Base-by-base conservation (phyloP, 1,140 invertebrate genomes). In the Cotesia typhae region DNA sequence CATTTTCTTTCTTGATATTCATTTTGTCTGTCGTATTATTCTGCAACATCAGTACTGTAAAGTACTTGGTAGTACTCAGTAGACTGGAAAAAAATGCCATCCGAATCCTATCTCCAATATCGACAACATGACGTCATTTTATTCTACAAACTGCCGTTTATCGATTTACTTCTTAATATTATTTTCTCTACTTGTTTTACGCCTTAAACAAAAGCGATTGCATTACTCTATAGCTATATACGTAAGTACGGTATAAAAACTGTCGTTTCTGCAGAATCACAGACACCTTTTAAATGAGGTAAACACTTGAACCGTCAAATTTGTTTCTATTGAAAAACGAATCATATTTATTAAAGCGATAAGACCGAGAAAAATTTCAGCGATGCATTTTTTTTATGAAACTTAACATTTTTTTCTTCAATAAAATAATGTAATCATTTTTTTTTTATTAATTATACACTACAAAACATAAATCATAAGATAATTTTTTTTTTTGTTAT, bases 81-180 rank as follows among this genome's bases (percentile, higher is more conserved):
- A 64, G 69, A 68, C 53, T 59, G 66, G 37, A 41, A 66, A 60
- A 67, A 60, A 61, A 20, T 17, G 55, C 41, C 35, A 35, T 52
- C 51, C 20, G 47, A 61, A 61, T 63, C 59, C 55, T 71, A 71
- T 71, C 41, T 35, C 35, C 63, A 65, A 69, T 68, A 65, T 69
- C 53, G 67, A 69, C 72, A 57, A 65, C 72, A 65, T 73, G 67
- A 73, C 47, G 65, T 37, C 51, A 53, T 73, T 28, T 28, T 28
- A 28, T 28, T 73, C 61, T 60, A 70, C 61, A 68, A 70, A 55
- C 67, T 55, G 37, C 59, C 60, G 53, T 69, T 73, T 53, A 73
- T 69, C 67, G 59, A 68, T 72, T 67, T 36, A 57, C 35, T 20
- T 38, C 47, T 55, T 51, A 53, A 65, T 67, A 17, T 37, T 61